A percentile compares a stretch with the other conserved stretches of the same genome.
Evolutionary conservation across 2,888 invertebrate species (phyloP).

Genomic region (Glyphotaelius pellucidus): DNA sequence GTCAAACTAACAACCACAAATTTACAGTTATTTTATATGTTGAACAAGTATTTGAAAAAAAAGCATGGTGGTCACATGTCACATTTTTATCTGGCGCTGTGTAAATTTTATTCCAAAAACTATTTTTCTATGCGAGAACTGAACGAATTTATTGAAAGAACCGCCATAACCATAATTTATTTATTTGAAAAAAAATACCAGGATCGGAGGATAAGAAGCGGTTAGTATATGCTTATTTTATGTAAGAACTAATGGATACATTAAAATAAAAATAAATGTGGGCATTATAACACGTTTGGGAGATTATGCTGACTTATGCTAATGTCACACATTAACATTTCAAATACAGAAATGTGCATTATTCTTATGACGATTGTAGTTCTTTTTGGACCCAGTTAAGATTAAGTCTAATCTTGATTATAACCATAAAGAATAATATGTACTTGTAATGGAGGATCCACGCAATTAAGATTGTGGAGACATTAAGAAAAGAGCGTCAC

Average conservation of each 20-base stretch:
- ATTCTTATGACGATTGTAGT: conserved; percentile 43
- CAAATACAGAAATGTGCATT: conserved; percentile 50
- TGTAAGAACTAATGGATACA: conserved; percentile 56
- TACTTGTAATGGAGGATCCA: conserved; percentile 27
- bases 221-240: conserved; percentile 55
- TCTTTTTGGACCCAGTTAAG: conserved; percentile 4
- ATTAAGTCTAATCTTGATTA: conserved; percentile 45
- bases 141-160: not conserved
- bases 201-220: conserved; percentile 41
- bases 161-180: not conserved
- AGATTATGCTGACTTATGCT: conserved; percentile 52
- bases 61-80: not conserved
- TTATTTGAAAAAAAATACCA: conserved; percentile 15
- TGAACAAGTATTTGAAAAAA: not conserved
- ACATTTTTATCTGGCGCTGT: not conserved
- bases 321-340: conserved; percentile 44
- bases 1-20: not conserved
- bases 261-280: conserved; percentile 60
- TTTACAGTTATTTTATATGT: not conserved
- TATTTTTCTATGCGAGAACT: not conserved
- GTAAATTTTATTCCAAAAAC: not conserved
- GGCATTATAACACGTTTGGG: conserved; percentile 50
- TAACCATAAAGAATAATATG: conserved; percentile 47
- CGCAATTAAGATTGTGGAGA: conserved; percentile 58
- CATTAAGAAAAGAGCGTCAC: conserved; percentile 52